Conservation (phyloP, 2,888 invertebrate genomes). For the Plutella xylostella region DNA sequence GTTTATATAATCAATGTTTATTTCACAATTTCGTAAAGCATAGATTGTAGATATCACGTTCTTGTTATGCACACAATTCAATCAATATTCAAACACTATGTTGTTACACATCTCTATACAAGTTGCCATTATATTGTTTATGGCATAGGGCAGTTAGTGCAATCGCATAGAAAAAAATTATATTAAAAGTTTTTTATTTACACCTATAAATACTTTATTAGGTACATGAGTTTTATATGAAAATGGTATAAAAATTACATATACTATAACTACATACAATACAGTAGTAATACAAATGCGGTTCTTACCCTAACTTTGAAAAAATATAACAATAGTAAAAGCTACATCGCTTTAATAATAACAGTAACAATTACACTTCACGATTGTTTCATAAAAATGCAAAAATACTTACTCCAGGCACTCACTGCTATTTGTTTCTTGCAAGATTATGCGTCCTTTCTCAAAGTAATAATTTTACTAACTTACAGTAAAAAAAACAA, state of each 20-base stretch:
- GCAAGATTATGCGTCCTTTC: slow-evolving; percentile 30
- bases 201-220: slow-evolving; percentile 60
- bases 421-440: slow-evolving; percentile 25
- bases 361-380: slow-evolving; percentile 36
- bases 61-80: slow-evolving; percentile 66
- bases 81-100: slow-evolving; percentile 53
- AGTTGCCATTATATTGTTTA: slow-evolving; percentile 49
- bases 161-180: slow-evolving; percentile 63
- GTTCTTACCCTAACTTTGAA: slow-evolving; percentile 54
- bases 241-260: slow-evolving; percentile 70
- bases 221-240: slow-evolving; percentile 68
- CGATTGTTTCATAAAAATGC: slow-evolving; percentile 41
- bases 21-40: slow-evolving; percentile 68
- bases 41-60: slow-evolving; percentile 70
- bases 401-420: slow-evolving; percentile 56
- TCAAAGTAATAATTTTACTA: slow-evolving; percentile 15
- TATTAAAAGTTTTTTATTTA: slow-evolving; percentile 61
- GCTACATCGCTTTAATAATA: slow-evolving; percentile 50
- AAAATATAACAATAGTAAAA: slow-evolving; percentile 67
- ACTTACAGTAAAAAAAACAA: background rate
- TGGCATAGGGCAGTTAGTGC: slow-evolving; percentile 60
- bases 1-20: slow-evolving; percentile 60
- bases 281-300: slow-evolving; percentile 62
- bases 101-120: slow-evolving; percentile 59
- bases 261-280: slow-evolving; percentile 52